Percentiles rank a stretch among this genome's conserved stretches.
Conservation (phyloP, 1,140 invertebrate species). For the Eciton burchellii region DNA sequence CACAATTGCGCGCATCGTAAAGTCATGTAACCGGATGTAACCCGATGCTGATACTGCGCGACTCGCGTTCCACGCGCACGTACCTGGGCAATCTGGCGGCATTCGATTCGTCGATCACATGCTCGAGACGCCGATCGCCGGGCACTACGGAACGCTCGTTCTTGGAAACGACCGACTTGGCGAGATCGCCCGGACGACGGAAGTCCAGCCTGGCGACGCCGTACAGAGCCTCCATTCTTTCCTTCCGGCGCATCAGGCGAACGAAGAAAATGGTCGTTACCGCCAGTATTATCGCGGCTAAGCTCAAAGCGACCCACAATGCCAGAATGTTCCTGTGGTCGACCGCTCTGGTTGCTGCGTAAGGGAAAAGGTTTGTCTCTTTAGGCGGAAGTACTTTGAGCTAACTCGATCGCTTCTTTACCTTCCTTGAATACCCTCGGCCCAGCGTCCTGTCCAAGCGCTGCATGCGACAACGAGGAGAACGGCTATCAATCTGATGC, state of each 20-base stretch:
- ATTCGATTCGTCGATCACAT: constrained; percentile 70
- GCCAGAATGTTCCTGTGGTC: constrained; percentile 88
- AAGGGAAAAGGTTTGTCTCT: constrained; percentile 35
- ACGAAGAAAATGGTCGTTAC: constrained; percentile 91
- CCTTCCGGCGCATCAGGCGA: constrained; percentile 90
- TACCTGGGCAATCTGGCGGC: constrained; percentile 73
- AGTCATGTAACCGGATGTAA: constrained; percentile 78
- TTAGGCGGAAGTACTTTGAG: constrained; percentile 5
- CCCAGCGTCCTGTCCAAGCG: constrained; percentile 71
- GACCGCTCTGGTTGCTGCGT: constrained; percentile 67
- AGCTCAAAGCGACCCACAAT: constrained; percentile 93
- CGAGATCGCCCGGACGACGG: constrained; percentile 91
- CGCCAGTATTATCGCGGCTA: constrained; percentile 91
- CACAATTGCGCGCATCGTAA: constrained; percentile 87
- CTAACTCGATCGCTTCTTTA: constrained; percentile 39
- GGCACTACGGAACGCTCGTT: constrained; percentile 67
- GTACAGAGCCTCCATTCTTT: constrained; percentile 91
- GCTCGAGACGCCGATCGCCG: constrained; percentile 65
- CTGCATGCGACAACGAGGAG: constrained; percentile 59
- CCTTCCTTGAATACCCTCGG: constrained; percentile 76
- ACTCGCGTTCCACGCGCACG: neutral
- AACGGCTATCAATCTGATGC: constrained; percentile 27
- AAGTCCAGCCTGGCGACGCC: constrained; percentile 93
- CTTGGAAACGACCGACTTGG: constrained; percentile 88
- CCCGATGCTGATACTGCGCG: constrained; percentile 7